Evolutionary conservation across 2,797 vertebrate species (phyloP).

Genomic region (Catostomus latipinnis): DNA sequence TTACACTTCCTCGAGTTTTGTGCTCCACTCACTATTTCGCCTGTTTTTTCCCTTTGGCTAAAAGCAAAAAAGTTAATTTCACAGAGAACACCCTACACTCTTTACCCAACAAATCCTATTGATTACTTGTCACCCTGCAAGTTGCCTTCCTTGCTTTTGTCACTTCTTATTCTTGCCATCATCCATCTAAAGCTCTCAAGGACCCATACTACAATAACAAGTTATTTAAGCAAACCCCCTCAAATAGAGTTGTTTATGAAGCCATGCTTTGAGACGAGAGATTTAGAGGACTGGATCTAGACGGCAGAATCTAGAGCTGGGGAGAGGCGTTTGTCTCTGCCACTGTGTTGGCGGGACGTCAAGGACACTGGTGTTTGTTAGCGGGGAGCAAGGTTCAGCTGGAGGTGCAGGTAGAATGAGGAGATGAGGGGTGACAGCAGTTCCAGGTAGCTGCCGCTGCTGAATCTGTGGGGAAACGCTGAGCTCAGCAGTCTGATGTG

Average conservation of each 20-base stretch:
- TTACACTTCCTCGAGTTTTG: conserved; percentile 5
- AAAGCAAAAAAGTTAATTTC: conserved; percentile 22
- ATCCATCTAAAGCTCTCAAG: conserved; percentile 51
- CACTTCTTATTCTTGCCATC: conserved; percentile 48
- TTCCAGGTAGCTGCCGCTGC: conserved; percentile 47
- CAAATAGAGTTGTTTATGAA: conserved; percentile 62
- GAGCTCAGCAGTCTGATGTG: conserved; percentile 48
- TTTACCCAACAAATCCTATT: conserved; percentile 31
- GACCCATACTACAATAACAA: conserved; percentile 14
- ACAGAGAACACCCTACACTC: conserved; percentile 5
- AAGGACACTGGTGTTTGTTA: conserved; percentile 57
- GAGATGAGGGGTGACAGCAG: conserved; percentile 53
- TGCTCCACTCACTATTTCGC: conserved; percentile 21
- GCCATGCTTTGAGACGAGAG: conserved; percentile 37
- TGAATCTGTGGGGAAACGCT: conserved; percentile 46
- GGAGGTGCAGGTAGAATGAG: conserved; percentile 53
- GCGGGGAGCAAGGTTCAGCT: conserved; percentile 49
- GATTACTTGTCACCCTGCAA: conserved; percentile 49
- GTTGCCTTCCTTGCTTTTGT: conserved; percentile 53
- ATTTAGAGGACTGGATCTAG: conserved; percentile 15
- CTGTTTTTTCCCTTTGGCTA: conserved; percentile 20
- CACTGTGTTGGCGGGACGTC: conserved; percentile 39
- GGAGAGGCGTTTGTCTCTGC: conserved; percentile 46
- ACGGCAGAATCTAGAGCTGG: conserved; percentile 23
- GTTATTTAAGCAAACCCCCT: conserved; percentile 48